phyloP scores from a whole-genome alignment of 2,797 vertebrate species.

The Gallirallus australis region DNA sequence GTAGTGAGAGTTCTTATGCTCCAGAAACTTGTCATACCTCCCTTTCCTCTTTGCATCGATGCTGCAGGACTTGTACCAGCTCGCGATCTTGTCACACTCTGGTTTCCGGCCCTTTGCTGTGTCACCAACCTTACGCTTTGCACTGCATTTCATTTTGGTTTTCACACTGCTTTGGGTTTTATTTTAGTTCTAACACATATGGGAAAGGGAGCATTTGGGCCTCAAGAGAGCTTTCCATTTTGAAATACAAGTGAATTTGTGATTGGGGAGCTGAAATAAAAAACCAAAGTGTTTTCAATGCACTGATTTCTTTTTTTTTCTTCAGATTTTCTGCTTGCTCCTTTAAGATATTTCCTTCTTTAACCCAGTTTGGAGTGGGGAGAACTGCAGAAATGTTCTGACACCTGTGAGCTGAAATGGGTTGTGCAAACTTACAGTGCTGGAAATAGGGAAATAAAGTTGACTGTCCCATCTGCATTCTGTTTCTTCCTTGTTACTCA shows the following conservation, averaged over 20 bases:
- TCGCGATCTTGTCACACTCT: not conserved
- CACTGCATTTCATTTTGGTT: slow-evolving; percentile 29
- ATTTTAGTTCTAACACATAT: slow-evolving; percentile 24
- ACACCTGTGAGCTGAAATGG: not conserved
- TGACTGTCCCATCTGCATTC: not conserved
- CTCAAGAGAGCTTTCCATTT: slow-evolving; percentile 10
- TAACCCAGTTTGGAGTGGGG: not conserved
- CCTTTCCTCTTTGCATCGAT: not conserved
- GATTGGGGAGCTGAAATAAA: slow-evolving; percentile 7
- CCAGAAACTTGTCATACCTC: not conserved
- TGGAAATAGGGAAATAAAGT: not conserved
- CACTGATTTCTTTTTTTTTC: not conserved
- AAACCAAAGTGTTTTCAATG: not conserved
- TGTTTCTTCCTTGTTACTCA: not conserved
- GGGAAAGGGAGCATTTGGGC: not conserved
- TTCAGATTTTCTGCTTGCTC: not conserved
- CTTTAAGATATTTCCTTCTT: not conserved
- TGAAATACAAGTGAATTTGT: slow-evolving; percentile 4
- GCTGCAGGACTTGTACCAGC: not conserved
- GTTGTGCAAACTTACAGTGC: not conserved
- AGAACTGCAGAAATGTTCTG: not conserved
- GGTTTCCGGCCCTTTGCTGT: slow-evolving; percentile 7
- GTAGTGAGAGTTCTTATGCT: not conserved
- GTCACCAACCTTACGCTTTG: slow-evolving; percentile 10
- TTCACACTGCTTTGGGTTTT: slow-evolving; percentile 15